Evolutionary conservation across 2,797 vertebrate genomes (phyloP).

Genomic region (Helostoma temminkii): DNA sequence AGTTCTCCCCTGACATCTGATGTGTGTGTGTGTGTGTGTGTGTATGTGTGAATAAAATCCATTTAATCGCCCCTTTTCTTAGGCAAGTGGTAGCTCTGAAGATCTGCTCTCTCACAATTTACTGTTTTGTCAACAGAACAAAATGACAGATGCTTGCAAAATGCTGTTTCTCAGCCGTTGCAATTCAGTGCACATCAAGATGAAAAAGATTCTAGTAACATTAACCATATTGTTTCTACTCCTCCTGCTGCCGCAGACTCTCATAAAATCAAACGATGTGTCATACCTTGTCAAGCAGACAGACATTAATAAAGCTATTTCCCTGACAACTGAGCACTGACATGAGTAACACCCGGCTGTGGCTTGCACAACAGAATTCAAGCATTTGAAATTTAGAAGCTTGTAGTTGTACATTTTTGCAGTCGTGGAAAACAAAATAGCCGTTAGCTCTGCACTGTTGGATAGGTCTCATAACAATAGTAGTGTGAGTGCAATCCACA

Average conservation of each 20-base stretch:
- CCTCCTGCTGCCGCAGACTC: constrained; percentile 16
- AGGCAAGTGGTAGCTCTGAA: constrained; percentile 3
- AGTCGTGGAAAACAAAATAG: background rate
- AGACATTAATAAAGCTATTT: constrained; percentile 42
- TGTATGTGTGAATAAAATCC: constrained; percentile 49
- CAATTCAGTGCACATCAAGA: constrained; percentile 12
- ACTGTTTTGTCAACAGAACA: constrained; percentile 27
- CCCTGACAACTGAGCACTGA: constrained; percentile 16
- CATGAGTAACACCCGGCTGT: constrained; percentile 14
- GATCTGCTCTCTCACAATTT: constrained; percentile 31
- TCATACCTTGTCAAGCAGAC: constrained; percentile 42
- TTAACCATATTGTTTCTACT: constrained; percentile 8
- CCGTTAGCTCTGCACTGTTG: constrained; percentile 16
- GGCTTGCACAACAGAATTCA: constrained; percentile 1
- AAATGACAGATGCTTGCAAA: constrained; percentile 30
- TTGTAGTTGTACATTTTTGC: constrained; percentile 7
- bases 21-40: constrained; percentile 13
- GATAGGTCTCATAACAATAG: constrained; percentile 36
- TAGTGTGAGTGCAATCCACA: constrained; percentile 48
- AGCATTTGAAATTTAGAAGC: constrained; percentile 3
- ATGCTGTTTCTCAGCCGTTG: constrained; percentile 17
- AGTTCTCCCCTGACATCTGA: constrained; percentile 61
- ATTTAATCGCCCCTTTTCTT: constrained; percentile 27
- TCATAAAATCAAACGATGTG: constrained; percentile 26
- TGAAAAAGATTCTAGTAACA: constrained; percentile 6